A percentile compares a stretch with the other conserved stretches of the same genome.
Conservation (phyloP, 1,140 invertebrate genomes). For the Aricia agestis region DNA sequence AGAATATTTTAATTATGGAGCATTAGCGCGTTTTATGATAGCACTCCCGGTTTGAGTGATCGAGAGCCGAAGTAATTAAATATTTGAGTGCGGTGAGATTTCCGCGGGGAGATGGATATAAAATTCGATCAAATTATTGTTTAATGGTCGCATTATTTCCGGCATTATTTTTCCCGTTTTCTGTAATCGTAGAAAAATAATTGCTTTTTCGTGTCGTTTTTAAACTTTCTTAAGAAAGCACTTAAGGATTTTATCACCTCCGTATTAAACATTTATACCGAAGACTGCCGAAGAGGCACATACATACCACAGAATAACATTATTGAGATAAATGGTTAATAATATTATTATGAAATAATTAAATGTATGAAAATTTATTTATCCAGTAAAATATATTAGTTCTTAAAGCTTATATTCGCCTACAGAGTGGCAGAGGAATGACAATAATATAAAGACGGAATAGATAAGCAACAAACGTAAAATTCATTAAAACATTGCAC, state of each 20-base stretch:
- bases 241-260: not conserved
- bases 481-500: too few species aligned
- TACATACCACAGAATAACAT: too few species aligned
- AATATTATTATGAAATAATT: too few species aligned
- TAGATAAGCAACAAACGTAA: too few species aligned
- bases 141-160: slow-evolving; percentile 65
- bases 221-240: not conserved
- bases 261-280: not conserved
- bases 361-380: too few species aligned
- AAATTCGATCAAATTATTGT: slow-evolving; percentile 72
- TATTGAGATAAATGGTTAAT: too few species aligned
- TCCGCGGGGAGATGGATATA: slow-evolving; percentile 73
- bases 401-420: too few species aligned
- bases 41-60: slow-evolving; percentile 73
- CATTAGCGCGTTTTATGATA: slow-evolving; percentile 76
- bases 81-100: slow-evolving; percentile 75
- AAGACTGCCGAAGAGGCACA: not conserved
- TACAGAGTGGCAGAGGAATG: too few species aligned
- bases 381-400: too few species aligned
- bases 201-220: not conserved
- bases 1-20: slow-evolving; percentile 77
- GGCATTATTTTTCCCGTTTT: slow-evolving; percentile 30
- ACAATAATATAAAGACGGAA: too few species aligned
- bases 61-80: slow-evolving; percentile 74
- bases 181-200: slow-evolving; percentile 21